phyloP scores from a whole-genome alignment of 2,888 invertebrate genomes.

The Eremobia ochroleuca region DNA sequence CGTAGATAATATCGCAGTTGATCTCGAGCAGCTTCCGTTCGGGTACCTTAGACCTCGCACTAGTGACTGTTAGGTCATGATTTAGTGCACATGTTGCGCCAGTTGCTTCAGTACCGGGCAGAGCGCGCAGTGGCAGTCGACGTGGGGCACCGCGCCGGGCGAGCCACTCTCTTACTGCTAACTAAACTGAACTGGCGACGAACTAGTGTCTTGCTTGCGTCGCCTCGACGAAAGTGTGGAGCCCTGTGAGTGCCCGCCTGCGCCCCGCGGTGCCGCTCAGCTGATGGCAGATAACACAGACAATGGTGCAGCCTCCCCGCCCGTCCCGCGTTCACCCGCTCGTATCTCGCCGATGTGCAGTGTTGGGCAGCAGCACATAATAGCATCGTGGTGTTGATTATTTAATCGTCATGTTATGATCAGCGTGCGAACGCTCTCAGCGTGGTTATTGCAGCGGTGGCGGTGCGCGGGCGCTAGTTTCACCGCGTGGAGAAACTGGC shows the following conservation, averaged over 20 bases:
- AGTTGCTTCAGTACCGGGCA: slow-evolving; percentile 14
- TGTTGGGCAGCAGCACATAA: slow-evolving; percentile 35
- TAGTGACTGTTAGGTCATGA: slow-evolving; percentile 45
- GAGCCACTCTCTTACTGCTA: slow-evolving; percentile 4
- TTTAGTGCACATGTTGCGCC: slow-evolving; percentile 41
- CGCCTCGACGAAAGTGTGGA: slow-evolving; percentile 2
- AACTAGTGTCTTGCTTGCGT: background rate
- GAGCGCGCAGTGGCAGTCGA: background rate
- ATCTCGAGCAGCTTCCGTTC: slow-evolving; percentile 29
- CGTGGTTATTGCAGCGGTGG: slow-evolving; percentile 25
- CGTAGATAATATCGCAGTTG: background rate
- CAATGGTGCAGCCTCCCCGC: slow-evolving; percentile 38
- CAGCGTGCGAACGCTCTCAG: slow-evolving; percentile 57
- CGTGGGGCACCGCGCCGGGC: background rate
- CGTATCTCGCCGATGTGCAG: background rate
- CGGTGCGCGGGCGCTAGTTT: slow-evolving; percentile 34
- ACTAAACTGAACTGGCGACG: background rate
- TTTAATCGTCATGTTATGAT: slow-evolving; percentile 57
- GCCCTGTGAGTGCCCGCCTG: slow-evolving; percentile 11
- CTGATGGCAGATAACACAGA: slow-evolving; percentile 58
- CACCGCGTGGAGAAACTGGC: slow-evolving; percentile 47
- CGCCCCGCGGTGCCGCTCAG: background rate
- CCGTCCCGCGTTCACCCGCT: background rate
- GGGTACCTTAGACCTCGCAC: slow-evolving; percentile 27
- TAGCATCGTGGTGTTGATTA: slow-evolving; percentile 46